These are phyloP conservation scores for Microtus oregoni DNA, from an alignment of 2,113 vertebrate genomes.

Conservation along the genomic window DNA sequence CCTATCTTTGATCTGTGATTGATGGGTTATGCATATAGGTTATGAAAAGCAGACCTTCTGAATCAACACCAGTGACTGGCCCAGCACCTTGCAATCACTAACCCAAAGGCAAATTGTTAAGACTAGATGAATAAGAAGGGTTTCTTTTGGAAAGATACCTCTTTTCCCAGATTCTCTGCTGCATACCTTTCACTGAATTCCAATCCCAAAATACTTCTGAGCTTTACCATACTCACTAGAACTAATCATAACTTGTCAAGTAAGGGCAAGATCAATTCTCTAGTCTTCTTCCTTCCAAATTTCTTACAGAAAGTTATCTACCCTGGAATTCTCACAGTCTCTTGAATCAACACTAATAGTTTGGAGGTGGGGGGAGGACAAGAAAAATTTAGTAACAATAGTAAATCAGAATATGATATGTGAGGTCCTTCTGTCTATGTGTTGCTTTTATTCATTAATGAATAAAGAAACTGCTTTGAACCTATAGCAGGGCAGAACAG, in stretches of 20 bases:
- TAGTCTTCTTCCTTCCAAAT: background rate
- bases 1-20: background rate
- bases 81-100: background rate
- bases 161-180: background rate
- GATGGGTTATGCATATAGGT: background rate
- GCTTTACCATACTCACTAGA: background rate
- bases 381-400: background rate
- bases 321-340: constrained; percentile 23
- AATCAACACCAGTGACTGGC: background rate
- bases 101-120: background rate
- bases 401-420: background rate
- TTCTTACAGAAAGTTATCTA: background rate
- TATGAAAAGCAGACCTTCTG: background rate
- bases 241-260: background rate
- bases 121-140: background rate
- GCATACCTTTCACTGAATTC: background rate
- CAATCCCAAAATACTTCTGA: background rate
- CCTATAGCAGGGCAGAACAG: too few species aligned
- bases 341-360: background rate
- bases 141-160: constrained; percentile 20
- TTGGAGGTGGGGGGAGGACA: rapidly evolving
- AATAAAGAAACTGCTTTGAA: too few species aligned
- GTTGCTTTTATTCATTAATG: too few species aligned
- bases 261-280: constrained; percentile 50
- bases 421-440: too few species aligned